Percentiles rank a stretch among this genome's conserved stretches.
Conservation (phyloP, 2,888 invertebrate species). For the Pyralis farinalis region DNA sequence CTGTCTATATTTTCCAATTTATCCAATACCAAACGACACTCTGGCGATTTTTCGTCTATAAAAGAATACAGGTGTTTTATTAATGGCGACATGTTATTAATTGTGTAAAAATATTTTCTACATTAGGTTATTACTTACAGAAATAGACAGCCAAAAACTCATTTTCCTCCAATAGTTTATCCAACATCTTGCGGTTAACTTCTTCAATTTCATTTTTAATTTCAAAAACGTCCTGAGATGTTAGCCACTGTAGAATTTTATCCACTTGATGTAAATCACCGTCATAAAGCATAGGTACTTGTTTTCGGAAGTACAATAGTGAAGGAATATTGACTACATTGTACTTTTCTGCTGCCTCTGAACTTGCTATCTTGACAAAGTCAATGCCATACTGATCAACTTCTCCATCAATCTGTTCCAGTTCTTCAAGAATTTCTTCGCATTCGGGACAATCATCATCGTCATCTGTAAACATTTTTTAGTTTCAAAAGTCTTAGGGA, state of each 20-base stretch:
- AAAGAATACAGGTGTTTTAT: too few relatives aligned
- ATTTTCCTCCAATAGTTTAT: conserved; percentile 96
- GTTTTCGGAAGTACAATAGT: conserved; percentile 91
- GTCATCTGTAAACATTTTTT: conserved; percentile 69
- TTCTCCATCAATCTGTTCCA: conserved; percentile 97
- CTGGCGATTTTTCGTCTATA: conserved; percentile 89
- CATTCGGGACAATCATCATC: conserved; percentile 96
- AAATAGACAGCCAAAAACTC: conserved; percentile 97
- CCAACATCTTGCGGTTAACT: conserved; percentile 97
- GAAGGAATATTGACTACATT: conserved; percentile 92
- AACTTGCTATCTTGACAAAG: conserved; percentile 94
- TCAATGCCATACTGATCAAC: conserved; percentile 96
- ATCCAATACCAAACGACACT: conserved; percentile 90
- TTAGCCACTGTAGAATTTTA: conserved; percentile 92
- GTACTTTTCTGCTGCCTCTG: conserved; percentile 90
- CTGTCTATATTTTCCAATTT: conserved; percentile 96
- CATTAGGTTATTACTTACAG: conserved; percentile 88
- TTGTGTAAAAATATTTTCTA: too few relatives aligned
- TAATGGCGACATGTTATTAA: too few relatives aligned
- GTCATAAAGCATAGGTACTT: conserved; percentile 92
- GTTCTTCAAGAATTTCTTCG: conserved; percentile 92
- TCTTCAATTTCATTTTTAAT: conserved; percentile 98
- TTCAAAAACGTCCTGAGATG: conserved; percentile 96
- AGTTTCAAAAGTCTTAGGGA: not conserved
- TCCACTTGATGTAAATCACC: conserved; percentile 94